phyloP scores from a whole-genome alignment of 2,113 vertebrate genomes.

The Panthera uncia region DNA sequence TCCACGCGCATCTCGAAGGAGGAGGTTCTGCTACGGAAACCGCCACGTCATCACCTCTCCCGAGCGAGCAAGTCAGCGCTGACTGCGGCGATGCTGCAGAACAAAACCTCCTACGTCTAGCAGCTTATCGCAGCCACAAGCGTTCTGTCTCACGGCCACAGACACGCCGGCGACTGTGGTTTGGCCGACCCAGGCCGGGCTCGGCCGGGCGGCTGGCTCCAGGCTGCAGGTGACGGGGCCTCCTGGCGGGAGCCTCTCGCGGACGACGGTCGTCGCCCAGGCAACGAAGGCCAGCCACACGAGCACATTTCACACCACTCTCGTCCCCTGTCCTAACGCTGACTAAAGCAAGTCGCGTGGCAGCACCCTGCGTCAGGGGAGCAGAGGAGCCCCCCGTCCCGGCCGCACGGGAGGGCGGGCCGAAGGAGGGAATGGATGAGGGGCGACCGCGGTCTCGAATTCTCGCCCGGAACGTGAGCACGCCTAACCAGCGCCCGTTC shows the following conservation, averaged over 20 bases:
- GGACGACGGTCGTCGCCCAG: fast-evolving
- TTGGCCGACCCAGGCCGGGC: neutral
- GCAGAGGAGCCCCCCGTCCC: fast-evolving
- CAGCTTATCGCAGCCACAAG: neutral
- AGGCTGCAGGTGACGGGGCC: fast-evolving
- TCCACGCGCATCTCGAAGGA: neutral
- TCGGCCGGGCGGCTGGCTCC: fast-evolving
- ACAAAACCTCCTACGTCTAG: neutral
- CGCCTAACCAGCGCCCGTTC: fast-evolving
- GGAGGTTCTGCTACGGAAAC: neutral
- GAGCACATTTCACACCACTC: fast-evolving
- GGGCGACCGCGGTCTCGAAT: fast-evolving
- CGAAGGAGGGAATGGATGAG: fast-evolving
- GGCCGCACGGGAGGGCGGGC: neutral
- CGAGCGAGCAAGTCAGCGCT: fast-evolving
- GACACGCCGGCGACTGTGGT: neutral
- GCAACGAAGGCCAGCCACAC: neutral
- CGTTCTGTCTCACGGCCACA: fast-evolving
- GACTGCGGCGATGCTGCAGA: fast-evolving
- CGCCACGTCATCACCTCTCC: fast-evolving
- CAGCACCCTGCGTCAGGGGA: fast-evolving
- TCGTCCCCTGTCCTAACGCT: neutral
- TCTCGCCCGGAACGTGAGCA: too few relatives aligned
- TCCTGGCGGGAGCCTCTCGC: neutral
- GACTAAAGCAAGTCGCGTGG: neutral